These are phyloP conservation scores for Psilanteris sp. DNA, from an alignment of 1,140 invertebrate genomes.

Conservation along the genomic window DNA sequence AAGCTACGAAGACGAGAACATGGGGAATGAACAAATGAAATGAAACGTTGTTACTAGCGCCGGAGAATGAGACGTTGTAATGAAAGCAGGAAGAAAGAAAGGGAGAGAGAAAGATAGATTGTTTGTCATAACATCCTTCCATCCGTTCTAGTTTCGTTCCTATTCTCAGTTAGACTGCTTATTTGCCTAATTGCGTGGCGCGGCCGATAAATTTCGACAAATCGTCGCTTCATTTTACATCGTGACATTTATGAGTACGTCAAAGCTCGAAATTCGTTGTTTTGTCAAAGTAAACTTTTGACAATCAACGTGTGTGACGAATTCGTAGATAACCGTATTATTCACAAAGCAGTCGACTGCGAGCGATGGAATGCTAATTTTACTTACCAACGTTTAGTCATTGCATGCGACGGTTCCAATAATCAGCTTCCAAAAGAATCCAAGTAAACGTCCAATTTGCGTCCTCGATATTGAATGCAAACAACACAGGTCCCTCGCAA, in stretches of 20 bases:
- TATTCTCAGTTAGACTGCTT: conserved; percentile 76
- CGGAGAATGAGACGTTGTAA: conserved; percentile 54
- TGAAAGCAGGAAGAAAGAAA: conserved; percentile 59
- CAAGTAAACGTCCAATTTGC: neutral
- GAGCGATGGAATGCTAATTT: conserved; percentile 10
- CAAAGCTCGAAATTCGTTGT: conserved; percentile 45
- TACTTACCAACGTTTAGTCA: neutral
- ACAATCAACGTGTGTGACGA: conserved; percentile 41
- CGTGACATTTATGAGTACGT: conserved; percentile 33
- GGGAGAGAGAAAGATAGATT: conserved; percentile 72
- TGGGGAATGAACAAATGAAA: conserved; percentile 75
- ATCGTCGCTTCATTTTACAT: conserved; percentile 54
- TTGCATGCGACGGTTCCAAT: no score
- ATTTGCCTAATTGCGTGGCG: conserved; percentile 77
- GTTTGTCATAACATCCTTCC: conserved; percentile 77
- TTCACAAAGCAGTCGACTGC: conserved; percentile 9
- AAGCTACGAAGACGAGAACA: conserved; percentile 62
- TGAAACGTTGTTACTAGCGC: conserved; percentile 75
- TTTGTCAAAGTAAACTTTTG: conserved; percentile 47
- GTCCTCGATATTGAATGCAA: conserved; percentile 4
- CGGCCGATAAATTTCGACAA: conserved; percentile 76
- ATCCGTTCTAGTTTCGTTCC: conserved; percentile 64
- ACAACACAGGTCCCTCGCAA: neutral
- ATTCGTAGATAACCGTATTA: conserved; percentile 16
- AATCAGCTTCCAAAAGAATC: no score